Conservation (phyloP, 1,140 invertebrate species). For the Apis laboriosa region DNA sequence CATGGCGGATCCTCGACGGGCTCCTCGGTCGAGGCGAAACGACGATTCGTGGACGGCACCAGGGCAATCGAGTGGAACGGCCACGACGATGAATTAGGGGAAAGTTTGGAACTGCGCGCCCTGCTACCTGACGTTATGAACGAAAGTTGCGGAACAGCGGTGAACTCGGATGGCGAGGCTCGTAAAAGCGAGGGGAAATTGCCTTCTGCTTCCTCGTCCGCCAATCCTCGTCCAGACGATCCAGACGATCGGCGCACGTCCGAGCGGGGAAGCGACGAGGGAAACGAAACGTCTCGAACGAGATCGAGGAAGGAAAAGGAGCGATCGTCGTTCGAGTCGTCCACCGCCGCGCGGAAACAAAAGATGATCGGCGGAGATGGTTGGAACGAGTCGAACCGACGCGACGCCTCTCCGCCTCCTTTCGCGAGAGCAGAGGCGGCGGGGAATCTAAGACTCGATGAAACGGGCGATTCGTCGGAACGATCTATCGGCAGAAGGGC, state of each 20-base stretch:
- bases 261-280: not conserved
- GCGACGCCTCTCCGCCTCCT: not conserved
- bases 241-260: too few species aligned
- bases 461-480: too few species aligned
- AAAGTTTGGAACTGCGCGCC: slow-evolving; percentile 20
- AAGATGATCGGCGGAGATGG: too few species aligned
- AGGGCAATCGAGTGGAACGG: not conserved
- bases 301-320: too few species aligned
- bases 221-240: too few species aligned
- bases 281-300: not conserved
- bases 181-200: not conserved
- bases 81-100: not conserved
- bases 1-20: slow-evolving; percentile 4
- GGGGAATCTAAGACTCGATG: too few species aligned
- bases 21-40: slow-evolving; percentile 20
- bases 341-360: too few species aligned
- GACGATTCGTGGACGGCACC: slow-evolving; percentile 31
- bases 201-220: too few species aligned
- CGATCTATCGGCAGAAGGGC: not conserved
- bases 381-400: too few species aligned
- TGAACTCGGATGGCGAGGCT: not conserved
- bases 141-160: not conserved
- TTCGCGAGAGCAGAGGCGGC: not conserved
- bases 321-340: too few species aligned
- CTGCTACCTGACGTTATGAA: slow-evolving; percentile 22